Base-by-base conservation (phyloP, 2,888 invertebrate species). In the Drosophila paracracens region DNA sequence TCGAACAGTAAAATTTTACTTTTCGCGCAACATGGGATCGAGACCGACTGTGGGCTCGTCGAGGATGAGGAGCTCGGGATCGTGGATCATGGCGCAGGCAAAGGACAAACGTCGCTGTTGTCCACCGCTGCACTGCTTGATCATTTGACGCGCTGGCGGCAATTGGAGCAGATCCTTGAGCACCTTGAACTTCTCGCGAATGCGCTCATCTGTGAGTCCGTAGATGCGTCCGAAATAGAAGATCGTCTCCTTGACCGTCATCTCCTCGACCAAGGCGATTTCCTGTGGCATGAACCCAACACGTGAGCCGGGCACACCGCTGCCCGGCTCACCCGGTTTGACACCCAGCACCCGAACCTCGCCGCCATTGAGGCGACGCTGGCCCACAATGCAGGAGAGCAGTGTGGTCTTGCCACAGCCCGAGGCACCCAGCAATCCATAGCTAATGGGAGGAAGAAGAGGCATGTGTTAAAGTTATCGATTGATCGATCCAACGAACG, bases 31-130 rank as follows among this genome's bases (percentile, higher is more conserved):
- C 76, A 98, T 95, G 1, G 98, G 98, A 94, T 98, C 98, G 69
- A 98, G 94, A 0, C 98, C 98, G n/a, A 98, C 98, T 0, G 98
- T 98, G 0, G 98, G 98, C 91, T 98, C 98, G 90, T 98, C 98
- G 85, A 98, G 93, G 71, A 98, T 98, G 35, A 98, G 94, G 36
- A 98, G 93, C 92, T 98, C 97, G 0, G 98, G 98, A 81, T 96
- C 96, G 90, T 98, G 98, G 0, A 98, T 95, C 90, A 98, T 93
- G 0, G 98, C 97, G 7, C 97, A 97, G 0, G 98, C 98, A 79
- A 98, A 95, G 0, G 98, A 98, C 0, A 98, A 96, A 60, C 98
- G 94, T 71, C 98, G 94, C 93, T 98, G 97, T 92, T 98, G 98
- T 0, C 98, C 98, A 8, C 98, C 98, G 81, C 98, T 98, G 89